Evolutionary conservation across 2,888 invertebrate species (phyloP).

Genomic region (Oxytorus armatus): DNA sequence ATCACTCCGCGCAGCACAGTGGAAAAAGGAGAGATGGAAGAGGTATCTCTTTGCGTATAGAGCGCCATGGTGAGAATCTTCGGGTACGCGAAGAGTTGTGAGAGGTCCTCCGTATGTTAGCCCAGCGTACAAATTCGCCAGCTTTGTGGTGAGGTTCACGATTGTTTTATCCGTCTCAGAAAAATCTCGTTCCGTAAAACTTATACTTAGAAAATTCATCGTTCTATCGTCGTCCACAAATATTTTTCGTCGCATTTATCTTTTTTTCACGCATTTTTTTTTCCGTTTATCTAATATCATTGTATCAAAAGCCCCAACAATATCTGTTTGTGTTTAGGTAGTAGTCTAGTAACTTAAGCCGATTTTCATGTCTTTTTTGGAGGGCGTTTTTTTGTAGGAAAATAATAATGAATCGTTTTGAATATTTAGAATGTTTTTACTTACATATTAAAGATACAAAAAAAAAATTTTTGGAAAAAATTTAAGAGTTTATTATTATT

Average conservation of each 20-base stretch:
- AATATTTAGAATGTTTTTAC: too few relatives aligned
- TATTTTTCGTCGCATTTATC: background rate
- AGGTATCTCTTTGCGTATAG: constrained; percentile 16
- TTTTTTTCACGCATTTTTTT: background rate
- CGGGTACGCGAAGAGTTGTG: background rate
- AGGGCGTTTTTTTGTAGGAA: too few relatives aligned
- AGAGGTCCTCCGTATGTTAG: constrained; percentile 13
- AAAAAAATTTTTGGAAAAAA: too few relatives aligned
- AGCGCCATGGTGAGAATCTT: constrained; percentile 13
- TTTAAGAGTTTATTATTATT: too few relatives aligned
- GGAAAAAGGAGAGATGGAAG: constrained; percentile 38
- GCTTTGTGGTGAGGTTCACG: constrained; percentile 33
- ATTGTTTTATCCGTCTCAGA: constrained; percentile 38
- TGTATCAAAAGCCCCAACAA: too few relatives aligned
- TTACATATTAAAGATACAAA: too few relatives aligned
- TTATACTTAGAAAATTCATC: background rate
- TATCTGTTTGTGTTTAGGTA: background rate
- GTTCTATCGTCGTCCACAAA: background rate
- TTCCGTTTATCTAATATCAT: background rate
- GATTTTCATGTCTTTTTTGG: too few relatives aligned
- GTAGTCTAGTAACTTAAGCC: too few relatives aligned
- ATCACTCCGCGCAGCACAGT: constrained; percentile 39
- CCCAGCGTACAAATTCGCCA: constrained; percentile 40
- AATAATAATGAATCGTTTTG: too few relatives aligned
- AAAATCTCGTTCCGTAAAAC: constrained; percentile 10